These are phyloP conservation scores for Phataginus tetradactyla DNA, from an alignment of 2,797 vertebrate genomes.

Conservation along the genomic window DNA sequence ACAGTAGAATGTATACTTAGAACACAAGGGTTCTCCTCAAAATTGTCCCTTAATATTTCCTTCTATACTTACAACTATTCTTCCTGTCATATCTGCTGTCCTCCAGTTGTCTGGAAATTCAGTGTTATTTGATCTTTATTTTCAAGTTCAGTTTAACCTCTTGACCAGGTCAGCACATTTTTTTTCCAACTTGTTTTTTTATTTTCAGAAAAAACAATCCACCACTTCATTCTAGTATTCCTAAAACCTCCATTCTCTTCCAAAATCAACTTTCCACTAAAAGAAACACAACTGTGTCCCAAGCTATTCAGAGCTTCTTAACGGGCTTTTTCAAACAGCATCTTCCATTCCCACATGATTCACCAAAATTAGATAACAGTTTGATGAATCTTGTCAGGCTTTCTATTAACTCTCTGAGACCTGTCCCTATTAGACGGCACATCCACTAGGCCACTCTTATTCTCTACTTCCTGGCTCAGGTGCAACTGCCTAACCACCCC, in stretches of 20 bases:
- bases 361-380: neutral
- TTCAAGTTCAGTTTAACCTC: constrained; percentile 56
- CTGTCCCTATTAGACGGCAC: neutral
- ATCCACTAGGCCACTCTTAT: neutral
- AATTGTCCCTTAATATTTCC: neutral
- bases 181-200: neutral
- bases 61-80: neutral
- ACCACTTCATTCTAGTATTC: neutral
- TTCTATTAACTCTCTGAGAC: neutral
- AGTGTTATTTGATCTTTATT: constrained; percentile 51
- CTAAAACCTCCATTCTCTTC: constrained; percentile 44
- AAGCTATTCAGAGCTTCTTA: neutral
- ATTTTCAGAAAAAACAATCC: constrained; percentile 50
- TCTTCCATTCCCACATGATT: neutral
- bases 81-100: neutral
- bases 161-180: constrained; percentile 30
- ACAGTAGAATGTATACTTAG: neutral
- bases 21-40: neutral
- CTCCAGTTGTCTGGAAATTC: neutral
- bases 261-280: constrained; percentile 48
- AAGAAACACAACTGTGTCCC: neutral
- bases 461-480: neutral
- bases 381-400: neutral
- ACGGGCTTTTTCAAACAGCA: neutral
- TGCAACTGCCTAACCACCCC: neutral